Base-by-base conservation (phyloP, 2,888 invertebrate species). In the Timandra comae region DNA sequence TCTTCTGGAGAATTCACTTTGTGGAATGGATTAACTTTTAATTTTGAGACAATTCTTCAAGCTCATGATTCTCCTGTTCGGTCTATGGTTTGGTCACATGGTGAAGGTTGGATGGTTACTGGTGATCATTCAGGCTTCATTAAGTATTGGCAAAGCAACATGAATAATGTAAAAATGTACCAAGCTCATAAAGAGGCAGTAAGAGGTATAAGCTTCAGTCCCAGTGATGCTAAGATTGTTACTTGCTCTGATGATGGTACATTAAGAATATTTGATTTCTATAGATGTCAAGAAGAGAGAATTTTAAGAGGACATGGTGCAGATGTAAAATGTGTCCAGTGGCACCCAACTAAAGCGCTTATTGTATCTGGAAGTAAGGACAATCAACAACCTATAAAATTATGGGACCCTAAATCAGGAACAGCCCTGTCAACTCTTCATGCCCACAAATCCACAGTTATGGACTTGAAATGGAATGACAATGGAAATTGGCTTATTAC, bases 101-200 rank as follows among this genome's bases (percentile, higher is more conserved):
- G 97, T 63, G 99, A 99, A 86, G 94, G 95, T 57, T 99, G 99
- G 99, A 98, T 99, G 97, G 95, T 99, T 41, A 99, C 99, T 0
- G 99, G 97, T 11, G 99, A 99, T 85, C 98, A 99, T 75, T 93
- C 94, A 30, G 99, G 99, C 40, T 99, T 96, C 76, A 97, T 99
- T 48, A 99, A 99, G 72, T 99, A 99, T 87, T 99, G 99, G 99
- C 99, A 99, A 88, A 97, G 98, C 58, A 99, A 99, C 86, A 99
- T 99, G 99, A 99, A 99, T 88, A 99, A 99, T 87, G 99, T 99
- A 37, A 99, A 99, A 90, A 99, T 99, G 98, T 99, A 97, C 88
- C 99, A 99, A 87, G 99, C 99, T 35, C 99, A 99, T 85, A 99
- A 99, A 91, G 99, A 99, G 89, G 96, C 99, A 50, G 94, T 99